phyloP scores from a whole-genome alignment of 2,797 vertebrate species.

The Fistularia commersonii region DNA sequence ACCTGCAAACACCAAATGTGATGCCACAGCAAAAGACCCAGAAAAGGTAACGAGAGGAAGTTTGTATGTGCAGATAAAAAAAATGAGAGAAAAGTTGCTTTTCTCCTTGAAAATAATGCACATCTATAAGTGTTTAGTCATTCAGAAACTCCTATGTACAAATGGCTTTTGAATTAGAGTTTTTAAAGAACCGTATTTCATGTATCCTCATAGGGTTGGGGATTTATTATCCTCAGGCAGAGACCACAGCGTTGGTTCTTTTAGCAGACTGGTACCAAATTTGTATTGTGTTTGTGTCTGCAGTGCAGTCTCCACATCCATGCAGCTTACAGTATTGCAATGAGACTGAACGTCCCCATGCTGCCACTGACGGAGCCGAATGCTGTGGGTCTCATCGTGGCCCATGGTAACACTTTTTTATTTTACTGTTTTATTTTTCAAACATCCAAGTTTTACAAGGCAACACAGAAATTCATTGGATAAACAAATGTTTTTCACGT shows the following conservation, averaged over 20 bases:
- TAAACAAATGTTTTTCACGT: background rate
- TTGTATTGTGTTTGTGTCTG: constrained; percentile 36
- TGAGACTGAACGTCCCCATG: constrained; percentile 87
- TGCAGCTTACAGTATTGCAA: constrained; percentile 86
- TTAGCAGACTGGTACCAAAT: constrained; percentile 2
- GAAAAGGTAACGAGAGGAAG: constrained; percentile 73
- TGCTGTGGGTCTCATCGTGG: constrained; percentile 90
- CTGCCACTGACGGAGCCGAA: constrained; percentile 87
- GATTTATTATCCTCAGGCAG: no score
- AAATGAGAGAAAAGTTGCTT: no score
- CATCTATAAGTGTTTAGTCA: no score
- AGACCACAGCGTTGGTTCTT: no score
- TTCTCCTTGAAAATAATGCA: no score
- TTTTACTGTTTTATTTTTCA: background rate
- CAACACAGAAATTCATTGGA: background rate
- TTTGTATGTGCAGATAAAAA: background rate
- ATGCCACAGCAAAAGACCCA: constrained; percentile 82
- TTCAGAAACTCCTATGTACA: background rate
- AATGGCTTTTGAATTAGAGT: background rate
- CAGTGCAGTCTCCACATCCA: constrained; percentile 96
- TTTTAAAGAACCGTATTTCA: background rate
- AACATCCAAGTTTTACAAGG: background rate
- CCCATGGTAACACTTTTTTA: constrained; percentile 80
- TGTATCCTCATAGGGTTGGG: background rate
- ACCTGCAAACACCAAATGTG: constrained; percentile 84